Percentiles rank a stretch among this genome's conserved stretches.
Evolutionary conservation across 2,113 vertebrate species (phyloP).

Genomic region (Lipotes vexillifer): DNA sequence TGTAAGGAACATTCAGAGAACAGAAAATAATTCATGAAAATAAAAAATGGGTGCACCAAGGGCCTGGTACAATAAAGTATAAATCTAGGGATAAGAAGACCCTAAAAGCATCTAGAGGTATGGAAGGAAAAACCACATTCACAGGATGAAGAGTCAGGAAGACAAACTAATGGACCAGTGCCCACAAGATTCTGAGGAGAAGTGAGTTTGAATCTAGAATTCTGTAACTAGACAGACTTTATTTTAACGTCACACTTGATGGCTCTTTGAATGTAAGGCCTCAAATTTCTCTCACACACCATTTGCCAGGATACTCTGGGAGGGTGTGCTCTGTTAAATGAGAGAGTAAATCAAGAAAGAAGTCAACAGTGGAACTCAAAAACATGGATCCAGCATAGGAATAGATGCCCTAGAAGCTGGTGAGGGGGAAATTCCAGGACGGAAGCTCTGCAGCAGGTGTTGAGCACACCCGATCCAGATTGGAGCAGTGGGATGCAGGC

Average conservation of each 20-base stretch:
- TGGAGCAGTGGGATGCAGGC: rapidly evolving
- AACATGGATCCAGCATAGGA: rapidly evolving
- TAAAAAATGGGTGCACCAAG: neutral
- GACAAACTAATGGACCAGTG: neutral
- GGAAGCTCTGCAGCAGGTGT: rapidly evolving
- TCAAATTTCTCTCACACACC: neutral
- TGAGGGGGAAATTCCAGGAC: neutral
- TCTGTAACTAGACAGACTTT: neutral
- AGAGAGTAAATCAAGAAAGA: neutral
- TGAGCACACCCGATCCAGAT: rapidly evolving
- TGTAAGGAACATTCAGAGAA: neutral
- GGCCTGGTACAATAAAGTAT: neutral
- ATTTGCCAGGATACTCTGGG: neutral
- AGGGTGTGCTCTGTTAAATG: neutral
- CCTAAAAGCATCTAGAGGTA: neutral
- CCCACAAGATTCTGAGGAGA: neutral
- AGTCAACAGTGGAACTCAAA: neutral
- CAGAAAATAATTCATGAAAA: neutral
- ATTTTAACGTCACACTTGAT: neutral
- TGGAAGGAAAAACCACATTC: neutral
- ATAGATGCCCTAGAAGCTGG: neutral
- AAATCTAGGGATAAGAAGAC: neutral
- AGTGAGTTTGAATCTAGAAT: neutral
- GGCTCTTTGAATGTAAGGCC: neutral
- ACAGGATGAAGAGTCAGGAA: too few species aligned